Evolutionary conservation across 2,888 invertebrate genomes (phyloP), one percentile per base, ranked within the genome.

Genomic region (Hirtodrosophila confusa): DNA sequence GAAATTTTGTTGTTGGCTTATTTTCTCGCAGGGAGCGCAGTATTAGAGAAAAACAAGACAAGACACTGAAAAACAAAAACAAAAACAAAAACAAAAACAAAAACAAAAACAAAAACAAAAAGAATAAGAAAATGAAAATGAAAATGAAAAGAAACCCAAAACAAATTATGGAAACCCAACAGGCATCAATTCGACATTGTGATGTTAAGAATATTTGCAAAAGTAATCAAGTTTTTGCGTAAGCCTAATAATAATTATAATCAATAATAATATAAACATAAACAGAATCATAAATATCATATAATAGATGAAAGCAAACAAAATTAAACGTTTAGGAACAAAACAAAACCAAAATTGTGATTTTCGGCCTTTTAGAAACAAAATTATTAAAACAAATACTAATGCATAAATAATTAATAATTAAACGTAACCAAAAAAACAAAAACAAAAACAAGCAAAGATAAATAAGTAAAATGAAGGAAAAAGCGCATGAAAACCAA

Each of bases 341-440:
- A 77, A 80, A 75, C 70, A 73, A 88, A 88, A 88, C 79, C 90
- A 86, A 89, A 89, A 89, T 89, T 89, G 89, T 89, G 89, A 89
- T 89, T 89, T 89, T 89, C 89, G 89, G 89, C 88, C 89, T 89
- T 89, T 89, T 88, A 89, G 83, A 82, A 89, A 89, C 85, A 86
- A 86, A 86, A 86, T 86, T 85, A 77, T 68, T 70, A 72, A 68
- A 62, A 51, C 23, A 48, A 55, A 53, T 45, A 64, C 56, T 73
- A 75, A 51, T 64, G 56, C 45, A 69, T 73, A 73, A 69, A 61
- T 68, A 76, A 71, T 69, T 64, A 67, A 64, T 61, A 76, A 71
- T 56, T 69, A 72, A 83, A 57, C 47, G 53, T 63, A 74, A 69
- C 54, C 60, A 70, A 64, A 68, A 40, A 41, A 55, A 40, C 7